Evolutionary conservation across 2,113 vertebrate genomes (phyloP).

Genomic region (Bucco capensis): DNA sequence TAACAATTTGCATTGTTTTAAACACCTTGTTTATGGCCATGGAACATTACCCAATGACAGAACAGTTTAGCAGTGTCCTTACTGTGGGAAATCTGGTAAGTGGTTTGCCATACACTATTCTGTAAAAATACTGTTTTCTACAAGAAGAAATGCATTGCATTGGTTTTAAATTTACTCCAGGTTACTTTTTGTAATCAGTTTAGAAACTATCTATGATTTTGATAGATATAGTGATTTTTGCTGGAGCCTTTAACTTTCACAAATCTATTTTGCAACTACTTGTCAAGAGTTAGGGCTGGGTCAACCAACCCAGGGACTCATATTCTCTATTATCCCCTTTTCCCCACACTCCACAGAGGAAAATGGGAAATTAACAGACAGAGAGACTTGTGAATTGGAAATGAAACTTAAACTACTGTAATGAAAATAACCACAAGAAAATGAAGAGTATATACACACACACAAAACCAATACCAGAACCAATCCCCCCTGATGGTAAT

Average conservation of each 20-base stretch:
- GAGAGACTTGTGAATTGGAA: too few species aligned
- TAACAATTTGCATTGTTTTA: conserved; percentile 95
- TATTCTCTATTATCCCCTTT: too few species aligned
- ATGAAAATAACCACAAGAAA: too few species aligned
- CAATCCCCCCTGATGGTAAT: too few species aligned
- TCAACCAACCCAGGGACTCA: too few species aligned
- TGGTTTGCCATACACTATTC: not conserved
- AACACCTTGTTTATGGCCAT: conserved; percentile 99
- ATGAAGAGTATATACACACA: too few species aligned
- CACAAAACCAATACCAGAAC: too few species aligned
- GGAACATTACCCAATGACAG: conserved; percentile 87
- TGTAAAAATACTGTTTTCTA: not conserved
- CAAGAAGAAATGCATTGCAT: not conserved
- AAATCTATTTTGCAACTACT: not conserved
- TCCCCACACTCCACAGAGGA: too few species aligned
- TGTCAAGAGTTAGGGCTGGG: too few species aligned
- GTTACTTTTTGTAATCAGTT: not conserved
- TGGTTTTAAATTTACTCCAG: not conserved
- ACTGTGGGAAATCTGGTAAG: conserved; percentile 89
- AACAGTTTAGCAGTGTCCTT: conserved; percentile 72
- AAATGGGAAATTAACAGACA: too few species aligned
- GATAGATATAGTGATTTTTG: not conserved
- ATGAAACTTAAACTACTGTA: too few species aligned
- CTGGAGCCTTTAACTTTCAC: not conserved
- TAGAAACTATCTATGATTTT: not conserved